Evolutionary conservation across 2,888 invertebrate species (phyloP), one percentile per base, ranked within the genome.

Genomic region (Aspidapion aeneum): DNA sequence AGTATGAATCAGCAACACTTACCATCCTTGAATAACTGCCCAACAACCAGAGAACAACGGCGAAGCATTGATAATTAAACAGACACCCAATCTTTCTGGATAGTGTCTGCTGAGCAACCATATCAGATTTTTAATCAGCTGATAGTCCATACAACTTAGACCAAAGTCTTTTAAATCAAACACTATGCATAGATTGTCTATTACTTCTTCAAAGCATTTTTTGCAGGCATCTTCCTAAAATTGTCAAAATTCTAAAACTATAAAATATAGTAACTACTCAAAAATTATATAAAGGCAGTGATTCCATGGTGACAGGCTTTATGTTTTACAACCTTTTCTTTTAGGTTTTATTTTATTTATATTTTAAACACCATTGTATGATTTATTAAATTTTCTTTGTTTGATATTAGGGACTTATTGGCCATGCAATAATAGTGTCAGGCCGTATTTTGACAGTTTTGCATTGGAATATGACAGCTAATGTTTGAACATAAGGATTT

Each of bases 141-240:
- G 90, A 77, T 91, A 91, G 75, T 92, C 91, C 90, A 92, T 91
- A 73, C 90, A 90, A 54, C 86, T 86, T 54, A 90, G 79, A 63
- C 89, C 89, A 74, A 92, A 91, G 69, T 85, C 87, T 68, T 86
- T 85, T 69, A 92, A 78, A 78, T 92, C 91, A 79, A 92, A 92
- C 50, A 91, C 87, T 74, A 92, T 90, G 75, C 91, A 91, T 18
- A 91, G 77, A 74, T 90, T 91, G 79, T 92, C 91, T 18, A 89
- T 84, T 1, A 91, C 88, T 77, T 90, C 90, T 75, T 91, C 91
- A 77, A 90, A 89, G 78, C 91, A 91, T 74, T 84, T 87, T 74
- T 88, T 88, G 76, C 90, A 90, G 1, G 89, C 90, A 73, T 88
- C 87, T 77, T 92, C 91, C 89, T 89, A 76, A n/a, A 73, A 72